Evolutionary conservation across 92 coral and sea anemone genomes (phyloP).

Genomic region (Anthopleura xanthogrammica): DNA sequence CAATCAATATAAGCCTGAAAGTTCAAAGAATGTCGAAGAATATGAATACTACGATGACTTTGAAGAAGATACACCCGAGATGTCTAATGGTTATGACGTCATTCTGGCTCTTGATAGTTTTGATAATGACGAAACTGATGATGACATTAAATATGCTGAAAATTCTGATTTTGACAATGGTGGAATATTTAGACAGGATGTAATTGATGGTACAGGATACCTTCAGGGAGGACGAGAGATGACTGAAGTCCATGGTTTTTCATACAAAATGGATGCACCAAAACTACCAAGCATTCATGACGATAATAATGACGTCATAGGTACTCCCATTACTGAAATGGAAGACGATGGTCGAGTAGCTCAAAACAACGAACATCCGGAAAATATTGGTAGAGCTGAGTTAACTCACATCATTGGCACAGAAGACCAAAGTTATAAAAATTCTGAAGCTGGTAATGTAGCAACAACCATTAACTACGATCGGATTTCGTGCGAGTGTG

Average conservation of each 20-base stretch:
- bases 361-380: neutral
- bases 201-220: neutral
- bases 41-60: neutral
- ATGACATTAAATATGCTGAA: neutral
- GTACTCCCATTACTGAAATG: neutral
- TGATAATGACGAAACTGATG: neutral
- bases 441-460: no score
- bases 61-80: neutral
- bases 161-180: neutral
- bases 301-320: neutral
- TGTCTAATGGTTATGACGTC: slow-evolving; percentile 1
- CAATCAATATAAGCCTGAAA: neutral
- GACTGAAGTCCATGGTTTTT: neutral
- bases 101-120: neutral
- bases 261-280: neutral
- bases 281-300: neutral
- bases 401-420: neutral
- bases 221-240: neutral
- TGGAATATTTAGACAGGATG: neutral
- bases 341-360: neutral
- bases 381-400: neutral
- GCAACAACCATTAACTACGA: no score
- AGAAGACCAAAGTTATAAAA: no score
- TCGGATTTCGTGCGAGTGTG: no score
- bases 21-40: neutral